Conservation (phyloP, 2,113 vertebrate species). For the Dasypus novemcinctus region DNA sequence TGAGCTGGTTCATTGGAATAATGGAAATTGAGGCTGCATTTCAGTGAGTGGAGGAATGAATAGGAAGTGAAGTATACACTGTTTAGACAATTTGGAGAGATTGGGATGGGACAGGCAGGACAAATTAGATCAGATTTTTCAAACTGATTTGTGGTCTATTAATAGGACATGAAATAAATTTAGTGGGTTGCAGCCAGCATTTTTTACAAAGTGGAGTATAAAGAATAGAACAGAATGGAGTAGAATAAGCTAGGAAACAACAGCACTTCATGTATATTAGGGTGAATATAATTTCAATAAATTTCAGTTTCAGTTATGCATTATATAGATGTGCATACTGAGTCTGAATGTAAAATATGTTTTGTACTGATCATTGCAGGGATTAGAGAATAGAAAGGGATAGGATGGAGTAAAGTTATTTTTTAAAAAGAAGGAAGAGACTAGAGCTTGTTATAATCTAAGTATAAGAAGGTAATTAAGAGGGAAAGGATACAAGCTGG, state of each 20-base stretch:
- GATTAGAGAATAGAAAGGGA: neutral
- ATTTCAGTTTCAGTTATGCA: neutral
- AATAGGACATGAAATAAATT: neutral
- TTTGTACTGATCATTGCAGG: neutral
- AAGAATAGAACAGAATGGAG: neutral
- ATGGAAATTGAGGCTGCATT: neutral
- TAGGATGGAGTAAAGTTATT: neutral
- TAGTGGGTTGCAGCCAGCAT: neutral
- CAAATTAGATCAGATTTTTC: neutral
- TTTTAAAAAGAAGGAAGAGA: neutral
- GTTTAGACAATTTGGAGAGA: neutral
- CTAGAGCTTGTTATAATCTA: neutral
- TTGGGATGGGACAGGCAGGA: neutral
- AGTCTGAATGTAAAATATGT: neutral
- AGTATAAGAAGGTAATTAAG: neutral
- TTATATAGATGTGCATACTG: neutral
- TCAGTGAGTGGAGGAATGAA: neutral
- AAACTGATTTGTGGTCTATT: neutral
- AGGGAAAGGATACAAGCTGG: neutral
- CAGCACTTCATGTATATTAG: neutral
- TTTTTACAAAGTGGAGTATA: neutral
- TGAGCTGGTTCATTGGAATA: neutral
- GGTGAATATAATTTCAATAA: constrained; percentile 14
- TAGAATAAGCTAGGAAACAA: neutral
- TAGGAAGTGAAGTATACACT: neutral